Base-by-base conservation (phyloP, 2,113 vertebrate genomes). In the Clarias magur region DNA sequence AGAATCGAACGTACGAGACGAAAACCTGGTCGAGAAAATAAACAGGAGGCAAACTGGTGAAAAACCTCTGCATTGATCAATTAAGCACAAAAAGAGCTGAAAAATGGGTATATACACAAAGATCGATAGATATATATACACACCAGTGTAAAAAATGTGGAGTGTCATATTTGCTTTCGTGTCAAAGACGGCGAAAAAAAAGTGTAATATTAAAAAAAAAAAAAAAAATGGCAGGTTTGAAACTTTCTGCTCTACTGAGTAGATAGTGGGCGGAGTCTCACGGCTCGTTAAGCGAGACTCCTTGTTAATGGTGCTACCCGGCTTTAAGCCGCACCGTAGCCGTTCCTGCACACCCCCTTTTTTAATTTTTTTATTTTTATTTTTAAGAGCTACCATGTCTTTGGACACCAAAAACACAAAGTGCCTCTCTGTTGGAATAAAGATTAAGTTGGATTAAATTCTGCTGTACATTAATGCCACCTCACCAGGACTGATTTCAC, bases 341-440 rank as follows among this genome's bases (percentile, higher is more conserved):
- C 72, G 3, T 59, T 73, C 73, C 67, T 56, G 59, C 23, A 7
- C 25, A 2, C 63, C 13, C 83, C 54, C 34, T n/a, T 72, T n/a
- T 70, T 38, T 2, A 16, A 19, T 0, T 27, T 27, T 67, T 27
- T 4, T 67, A 38, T 67, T 16, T 27, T 30, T 30, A 13, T 68
- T 4, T 30, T 16, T 57, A 48, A 68, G 63, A 80, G 82, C 65
- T 62, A 57, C 65, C 70, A 48, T n/a, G 82, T 81, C 84, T 89
- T 88, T 88, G 63, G 42, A 89, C 87, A 88, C 83, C 76, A 83
- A 25, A 63, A 56, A 84, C 65, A 81, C 25, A 84, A 62, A 94
- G 94, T 94, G 93, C 91, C 91, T 94, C 92, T 92, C n/a, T 85
- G 91, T 94, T 93, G 90, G 93, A 95, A 88, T 93, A 60, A 80